Evolutionary conservation across 35 echinoderm and acorn worm species (phyloP).

Genomic region (Lytechinus pictus): DNA sequence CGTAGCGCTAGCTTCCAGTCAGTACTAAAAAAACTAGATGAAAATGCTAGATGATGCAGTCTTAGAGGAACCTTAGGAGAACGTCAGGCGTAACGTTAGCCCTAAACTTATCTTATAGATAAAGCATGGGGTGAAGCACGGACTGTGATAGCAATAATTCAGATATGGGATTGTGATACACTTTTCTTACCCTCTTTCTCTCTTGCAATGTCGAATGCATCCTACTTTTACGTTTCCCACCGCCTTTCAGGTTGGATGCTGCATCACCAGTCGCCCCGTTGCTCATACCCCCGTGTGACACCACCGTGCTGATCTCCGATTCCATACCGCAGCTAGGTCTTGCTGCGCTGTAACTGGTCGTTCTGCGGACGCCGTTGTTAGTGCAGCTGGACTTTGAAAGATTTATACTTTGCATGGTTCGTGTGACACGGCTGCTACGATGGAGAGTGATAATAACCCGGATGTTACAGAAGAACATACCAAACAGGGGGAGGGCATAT

Average conservation of each 20-base stretch:
- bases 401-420: constrained; percentile 68
- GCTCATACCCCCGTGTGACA: neutral
- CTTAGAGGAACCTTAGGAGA: no score
- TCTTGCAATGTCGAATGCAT: constrained; percentile 51
- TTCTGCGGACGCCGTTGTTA: neutral
- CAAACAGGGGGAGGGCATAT: constrained; percentile 63
- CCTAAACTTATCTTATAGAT: no score
- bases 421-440: constrained; percentile 53
- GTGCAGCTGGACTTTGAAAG: neutral
- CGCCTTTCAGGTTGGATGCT: neutral
- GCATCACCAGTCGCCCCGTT: neutral
- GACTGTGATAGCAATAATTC: no score
- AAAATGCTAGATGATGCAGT: no score
- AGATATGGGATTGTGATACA: no score
- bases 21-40: no score
- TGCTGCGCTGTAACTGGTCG: neutral
- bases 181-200: constrained; percentile 40
- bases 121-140: no score
- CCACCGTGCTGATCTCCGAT: neutral
- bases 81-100: no score
- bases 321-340: constrained; percentile 11
- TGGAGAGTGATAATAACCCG: constrained; percentile 62
- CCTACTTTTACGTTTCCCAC: constrained; percentile 23
- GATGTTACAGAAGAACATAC: constrained; percentile 63
- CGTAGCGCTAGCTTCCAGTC: no score